Percentiles rank a stretch among this genome's conserved stretches.
phyloP scores from a whole-genome alignment of 2,797 vertebrate genomes.

The Danio kyathit region DNA sequence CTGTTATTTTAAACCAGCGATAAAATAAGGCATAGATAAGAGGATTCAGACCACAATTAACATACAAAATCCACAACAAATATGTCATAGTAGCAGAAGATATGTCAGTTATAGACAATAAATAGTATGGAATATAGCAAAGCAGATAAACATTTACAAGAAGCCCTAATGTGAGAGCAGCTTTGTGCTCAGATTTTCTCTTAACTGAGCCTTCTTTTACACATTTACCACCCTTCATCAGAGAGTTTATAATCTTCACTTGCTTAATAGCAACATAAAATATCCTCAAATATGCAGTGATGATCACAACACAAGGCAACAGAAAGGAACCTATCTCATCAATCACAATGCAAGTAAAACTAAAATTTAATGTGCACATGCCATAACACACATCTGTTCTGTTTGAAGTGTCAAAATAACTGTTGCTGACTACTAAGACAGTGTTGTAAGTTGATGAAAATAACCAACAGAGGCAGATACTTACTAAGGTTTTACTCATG shows the following conservation, averaged over 20 bases:
- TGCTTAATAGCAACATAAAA: too few relatives aligned
- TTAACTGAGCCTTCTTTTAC: neutral
- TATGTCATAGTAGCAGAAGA: neutral
- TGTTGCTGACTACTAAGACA: neutral
- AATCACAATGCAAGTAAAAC: too few relatives aligned
- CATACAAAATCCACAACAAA: neutral
- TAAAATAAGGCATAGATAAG: conserved; percentile 16
- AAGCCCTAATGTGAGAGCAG: conserved; percentile 35
- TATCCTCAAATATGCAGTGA: conserved; percentile 27
- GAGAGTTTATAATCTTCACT: conserved; percentile 13
- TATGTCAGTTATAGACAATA: neutral
- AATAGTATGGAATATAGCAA: neutral
- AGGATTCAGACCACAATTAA: neutral
- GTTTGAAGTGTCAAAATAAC: neutral
- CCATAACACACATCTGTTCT: neutral
- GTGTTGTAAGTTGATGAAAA: neutral
- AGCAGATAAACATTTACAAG: conserved; percentile 24
- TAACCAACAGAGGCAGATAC: conserved; percentile 14
- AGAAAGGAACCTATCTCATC: too few relatives aligned
- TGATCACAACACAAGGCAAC: too few relatives aligned
- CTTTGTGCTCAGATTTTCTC: conserved; percentile 26
- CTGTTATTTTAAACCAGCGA: neutral
- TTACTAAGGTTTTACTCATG: neutral
- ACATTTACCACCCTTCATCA: neutral
- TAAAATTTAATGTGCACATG: neutral